Base-by-base conservation (phyloP, 2,888 invertebrate species). In the Camptogramma bilineatum region DNA sequence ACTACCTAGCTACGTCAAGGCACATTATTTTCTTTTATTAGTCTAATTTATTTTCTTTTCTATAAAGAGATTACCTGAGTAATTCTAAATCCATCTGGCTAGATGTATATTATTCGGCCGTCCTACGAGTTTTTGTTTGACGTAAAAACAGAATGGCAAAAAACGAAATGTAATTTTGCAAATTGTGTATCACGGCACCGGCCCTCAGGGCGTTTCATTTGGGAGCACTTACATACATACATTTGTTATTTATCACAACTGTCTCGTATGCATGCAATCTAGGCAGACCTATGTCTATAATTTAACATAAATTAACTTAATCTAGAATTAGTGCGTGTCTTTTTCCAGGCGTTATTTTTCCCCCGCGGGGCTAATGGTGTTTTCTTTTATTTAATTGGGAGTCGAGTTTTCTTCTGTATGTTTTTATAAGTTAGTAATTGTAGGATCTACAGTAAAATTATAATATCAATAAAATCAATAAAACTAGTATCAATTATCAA, bases 111-210 rank as follows among this genome's bases (percentile, higher is more conserved):
- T 76, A 79, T 75, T 59, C 39, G 63, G 47, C 56, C 73, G 73
- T 74, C 70, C 73, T 73, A 73, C 73, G 74, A 78, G 71, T 68
- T 72, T 79, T 78, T 78, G 73, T 78, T 74, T 73, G 77, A 78
- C 71, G 71, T 75, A 70, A 73, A 74, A 76, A 73, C 70, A 75
- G 72, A 73, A 77, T 66, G 79, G 77, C 78, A 79, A 78, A 74
- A 81, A 84, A 81, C 78, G 77, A 76, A 83, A 81, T 78, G 78
- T 82, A 80, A 84, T 84, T 83, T 82, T 79, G 76, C 75, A 82
- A 82, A 84, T 83, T 83, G 82, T 82, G 76, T 76, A 82, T 81
- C 76, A 80, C 77, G 65, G 76, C 71, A 70, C 71, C 72, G 74
- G 74, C 71, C 76, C 78, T 76, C 72, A 65, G 72, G 77, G 76